Evolutionary conservation across 1,140 invertebrate genomes (phyloP).

Genomic region (Linepithema humile): DNA sequence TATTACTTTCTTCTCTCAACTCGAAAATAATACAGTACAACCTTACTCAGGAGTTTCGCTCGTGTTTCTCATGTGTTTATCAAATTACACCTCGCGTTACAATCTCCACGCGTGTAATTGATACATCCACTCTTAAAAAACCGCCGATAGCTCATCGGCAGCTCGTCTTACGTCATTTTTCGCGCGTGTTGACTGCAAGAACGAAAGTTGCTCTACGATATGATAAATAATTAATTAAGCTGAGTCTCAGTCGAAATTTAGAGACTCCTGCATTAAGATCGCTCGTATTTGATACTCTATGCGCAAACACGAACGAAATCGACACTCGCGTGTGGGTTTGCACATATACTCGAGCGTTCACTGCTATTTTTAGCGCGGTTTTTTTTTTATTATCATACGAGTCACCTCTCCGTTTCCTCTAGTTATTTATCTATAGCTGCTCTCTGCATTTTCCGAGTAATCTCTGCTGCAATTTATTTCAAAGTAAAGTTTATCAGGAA

Average conservation of each 20-base stretch:
- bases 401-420: conserved; percentile 46
- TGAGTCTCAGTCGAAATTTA: conserved; percentile 14
- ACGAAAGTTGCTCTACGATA: neutral
- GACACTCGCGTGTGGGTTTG: conserved; percentile 56
- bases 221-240: conserved; percentile 10
- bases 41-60: neutral
- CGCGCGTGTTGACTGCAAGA: neutral
- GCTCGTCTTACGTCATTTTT: conserved; percentile 20
- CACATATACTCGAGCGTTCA: conserved; percentile 71
- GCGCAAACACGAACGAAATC: conserved; percentile 48
- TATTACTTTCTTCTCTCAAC: neutral
- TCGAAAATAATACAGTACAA: neutral
- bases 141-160: neutral
- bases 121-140: conserved; percentile 30
- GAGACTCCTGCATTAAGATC: conserved; percentile 22
- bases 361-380: conserved; percentile 79
- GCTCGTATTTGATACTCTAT: neutral
- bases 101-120: neutral
- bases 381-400: conserved; percentile 72
- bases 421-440: neutral
- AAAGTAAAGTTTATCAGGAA: neutral
- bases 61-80: neutral
- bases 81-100: conserved; percentile 11
- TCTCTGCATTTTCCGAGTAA: conserved; percentile 2
- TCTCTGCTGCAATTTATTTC: neutral